Conservation (phyloP, 2,888 invertebrate species). For the Baccha elongata region DNA sequence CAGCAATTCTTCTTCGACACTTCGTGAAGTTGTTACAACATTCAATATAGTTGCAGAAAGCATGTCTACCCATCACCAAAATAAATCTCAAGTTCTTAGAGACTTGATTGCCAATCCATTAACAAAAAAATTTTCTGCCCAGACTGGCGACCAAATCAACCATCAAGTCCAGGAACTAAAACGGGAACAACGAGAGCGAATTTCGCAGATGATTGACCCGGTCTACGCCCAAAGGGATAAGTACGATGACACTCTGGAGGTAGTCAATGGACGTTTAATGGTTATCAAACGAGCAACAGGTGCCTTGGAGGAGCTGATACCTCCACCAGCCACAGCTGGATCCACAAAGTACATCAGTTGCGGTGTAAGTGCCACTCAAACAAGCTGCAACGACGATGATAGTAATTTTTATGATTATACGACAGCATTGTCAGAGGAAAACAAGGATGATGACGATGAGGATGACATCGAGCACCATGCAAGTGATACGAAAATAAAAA, state of each 20-base stretch:
- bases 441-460: slow-evolving; percentile 75
- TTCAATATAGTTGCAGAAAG: slow-evolving; percentile 72
- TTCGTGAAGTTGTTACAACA: slow-evolving; percentile 69
- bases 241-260: slow-evolving; percentile 78
- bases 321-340: not conserved
- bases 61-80: slow-evolving; percentile 34
- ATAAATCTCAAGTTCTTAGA: slow-evolving; percentile 41
- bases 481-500: slow-evolving; percentile 69
- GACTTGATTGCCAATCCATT: slow-evolving; percentile 62
- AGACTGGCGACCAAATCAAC: slow-evolving; percentile 75
- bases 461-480: slow-evolving; percentile 75
- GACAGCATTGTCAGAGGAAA: slow-evolving; percentile 33
- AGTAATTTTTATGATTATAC: slow-evolving; percentile 74
- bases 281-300: slow-evolving; percentile 78
- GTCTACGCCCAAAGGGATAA: slow-evolving; percentile 78
- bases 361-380: slow-evolving; percentile 42
- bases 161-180: slow-evolving; percentile 74
- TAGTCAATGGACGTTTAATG: slow-evolving; percentile 78
- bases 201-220: slow-evolving; percentile 75
- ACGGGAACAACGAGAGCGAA: slow-evolving; percentile 69
- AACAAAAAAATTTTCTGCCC: slow-evolving; percentile 71
- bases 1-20: slow-evolving; percentile 5
- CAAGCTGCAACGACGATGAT: slow-evolving; percentile 10
- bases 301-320: slow-evolving; percentile 75
- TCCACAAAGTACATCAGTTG: slow-evolving; percentile 31